These are phyloP conservation scores for Aegypius monachus DNA, from an alignment of 2,113 vertebrate genomes.

Conservation along the genomic window DNA sequence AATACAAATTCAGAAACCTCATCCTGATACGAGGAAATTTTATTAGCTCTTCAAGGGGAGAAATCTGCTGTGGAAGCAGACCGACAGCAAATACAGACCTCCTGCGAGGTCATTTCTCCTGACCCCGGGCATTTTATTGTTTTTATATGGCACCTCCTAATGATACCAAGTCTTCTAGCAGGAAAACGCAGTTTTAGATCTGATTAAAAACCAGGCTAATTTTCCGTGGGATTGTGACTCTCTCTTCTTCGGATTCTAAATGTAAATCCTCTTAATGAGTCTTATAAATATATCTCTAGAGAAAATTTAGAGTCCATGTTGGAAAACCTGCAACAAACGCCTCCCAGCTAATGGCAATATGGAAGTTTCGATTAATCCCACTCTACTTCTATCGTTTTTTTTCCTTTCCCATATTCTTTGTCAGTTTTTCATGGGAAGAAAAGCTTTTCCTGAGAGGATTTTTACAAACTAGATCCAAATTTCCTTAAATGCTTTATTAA, in stretches of 20 bases:
- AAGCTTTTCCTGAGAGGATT: neutral
- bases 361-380: neutral
- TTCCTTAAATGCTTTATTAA: conserved; percentile 24
- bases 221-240: neutral
- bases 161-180: neutral
- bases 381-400: neutral
- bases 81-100: neutral
- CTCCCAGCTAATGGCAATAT: neutral
- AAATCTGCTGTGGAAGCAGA: neutral
- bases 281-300: neutral
- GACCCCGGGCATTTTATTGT: neutral
- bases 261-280: neutral
- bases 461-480: neutral
- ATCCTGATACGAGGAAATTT: neutral
- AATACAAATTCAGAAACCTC: conserved; percentile 10
- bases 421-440: neutral
- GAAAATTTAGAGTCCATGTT: neutral
- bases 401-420: neutral
- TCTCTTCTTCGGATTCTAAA: neutral
- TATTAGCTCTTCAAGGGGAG: neutral
- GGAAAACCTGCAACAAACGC: neutral
- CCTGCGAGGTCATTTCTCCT: neutral
- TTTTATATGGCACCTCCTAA: neutral
- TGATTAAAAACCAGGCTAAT: neutral
- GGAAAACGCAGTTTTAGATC: neutral